These are phyloP conservation scores for Amphipyra tragopoginis DNA, from an alignment of 2,888 invertebrate species.

Conservation along the genomic window DNA sequence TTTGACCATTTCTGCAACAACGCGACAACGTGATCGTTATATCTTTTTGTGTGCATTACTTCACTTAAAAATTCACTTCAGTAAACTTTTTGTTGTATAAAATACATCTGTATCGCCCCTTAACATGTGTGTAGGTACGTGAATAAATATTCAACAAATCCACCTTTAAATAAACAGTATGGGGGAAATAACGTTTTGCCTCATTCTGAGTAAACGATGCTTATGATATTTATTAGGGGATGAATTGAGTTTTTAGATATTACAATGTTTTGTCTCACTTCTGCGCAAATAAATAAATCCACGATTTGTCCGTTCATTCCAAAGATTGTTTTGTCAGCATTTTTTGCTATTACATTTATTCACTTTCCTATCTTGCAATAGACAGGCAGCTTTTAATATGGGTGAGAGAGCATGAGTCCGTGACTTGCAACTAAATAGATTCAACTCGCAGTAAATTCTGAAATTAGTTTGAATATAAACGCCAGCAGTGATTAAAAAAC, in stretches of 20 bases:
- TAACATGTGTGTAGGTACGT: constrained; percentile 74
- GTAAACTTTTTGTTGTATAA: constrained; percentile 53
- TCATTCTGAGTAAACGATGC: constrained; percentile 88
- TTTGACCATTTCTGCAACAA: constrained; percentile 40
- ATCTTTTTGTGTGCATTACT: constrained; percentile 29
- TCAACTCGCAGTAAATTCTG: constrained; percentile 13
- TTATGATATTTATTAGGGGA: constrained; percentile 88
- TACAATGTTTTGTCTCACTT: constrained; percentile 73
- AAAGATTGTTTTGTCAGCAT: constrained; percentile 23
- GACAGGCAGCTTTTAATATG: constrained; percentile 22
- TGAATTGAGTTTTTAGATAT: constrained; percentile 85
- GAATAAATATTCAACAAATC: constrained; percentile 88
- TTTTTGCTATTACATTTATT: constrained; percentile 34
- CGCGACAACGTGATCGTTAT: constrained; percentile 17
- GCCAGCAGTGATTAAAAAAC: constrained; percentile 12
- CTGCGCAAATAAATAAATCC: constrained; percentile 56
- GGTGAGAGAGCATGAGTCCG: constrained; percentile 3
- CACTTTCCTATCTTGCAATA: constrained; percentile 25
- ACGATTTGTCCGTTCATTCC: constrained; percentile 39
- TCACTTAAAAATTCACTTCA: constrained; percentile 46
- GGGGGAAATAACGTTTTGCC: constrained; percentile 85
- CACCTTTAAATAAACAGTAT: constrained; percentile 89
- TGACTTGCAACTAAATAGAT: constrained; percentile 33
- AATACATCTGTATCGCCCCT: constrained; percentile 61
- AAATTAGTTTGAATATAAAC: constrained; percentile 24